Evolutionary conservation across 2,113 vertebrate species (phyloP), one percentile per base, ranked within the genome.

Genomic region (Hucho hucho): DNA sequence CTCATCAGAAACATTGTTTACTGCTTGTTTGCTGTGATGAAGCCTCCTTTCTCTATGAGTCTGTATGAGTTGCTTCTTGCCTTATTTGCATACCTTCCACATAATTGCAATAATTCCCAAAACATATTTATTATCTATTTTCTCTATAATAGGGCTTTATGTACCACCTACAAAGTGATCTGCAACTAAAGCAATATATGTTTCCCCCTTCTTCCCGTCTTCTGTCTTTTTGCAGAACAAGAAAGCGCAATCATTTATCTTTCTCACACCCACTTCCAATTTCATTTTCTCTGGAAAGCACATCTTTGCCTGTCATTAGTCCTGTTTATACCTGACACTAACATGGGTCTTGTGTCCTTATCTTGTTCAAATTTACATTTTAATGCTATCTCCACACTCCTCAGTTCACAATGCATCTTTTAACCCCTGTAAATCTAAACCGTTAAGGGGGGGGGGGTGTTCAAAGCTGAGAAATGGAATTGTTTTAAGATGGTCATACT

Each of bases 211-310:
- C 59, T 80, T 82, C 73, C 70, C 75, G 69, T 70, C 58, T 74
- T 67, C 65, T 24, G 3, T 77, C 22, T 69, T 63, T 2, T 72
- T 24, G 20, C 61, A 63, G 70, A 83, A 47, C 58, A 72, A 59
- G 13, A 66, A 24, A 70, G 6, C 67, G 24, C 63, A 4, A 79
- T 64, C 7, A 76, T 46, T 71, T 14, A 6, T 18, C 65, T 73
- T 69, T 61, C 70, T 84, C 16, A 4, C 49, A 83, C 43, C 11
- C n/a, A 4, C 6, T 7, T 80, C 72, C 66, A 85, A 79, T 24
- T 53, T 72, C 53, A 28, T 43, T 49, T 68, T 6, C 2, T 13
- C 58, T 80, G 46, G 71, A 74, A 53, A 80, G 32, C 32, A 37
- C 59, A 14, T 32, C 29, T 32, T 32, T 32, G 29, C 29, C 29